Conservation (phyloP, 2,888 invertebrate species). For the Trissoscelio sp. region DNA sequence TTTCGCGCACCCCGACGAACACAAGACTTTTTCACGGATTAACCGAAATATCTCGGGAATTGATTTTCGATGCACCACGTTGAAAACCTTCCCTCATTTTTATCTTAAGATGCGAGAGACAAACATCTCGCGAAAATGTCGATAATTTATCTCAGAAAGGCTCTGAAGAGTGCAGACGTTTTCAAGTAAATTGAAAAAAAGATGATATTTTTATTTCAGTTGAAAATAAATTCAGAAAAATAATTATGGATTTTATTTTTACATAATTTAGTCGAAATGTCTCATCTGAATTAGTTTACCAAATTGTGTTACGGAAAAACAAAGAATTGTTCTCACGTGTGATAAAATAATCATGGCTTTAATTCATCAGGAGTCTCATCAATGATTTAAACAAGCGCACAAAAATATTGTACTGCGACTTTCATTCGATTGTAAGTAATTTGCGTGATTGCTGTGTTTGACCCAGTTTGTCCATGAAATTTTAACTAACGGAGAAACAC, state of each 20-base stretch:
- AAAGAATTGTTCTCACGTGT: not conserved
- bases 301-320: too few relatives aligned
- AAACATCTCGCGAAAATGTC: conserved; percentile 1
- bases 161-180: not conserved
- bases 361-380: not conserved
- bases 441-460: conserved; percentile 57
- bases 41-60: conserved; percentile 23
- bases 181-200: not conserved
- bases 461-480: conserved; percentile 58
- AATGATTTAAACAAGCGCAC: not conserved
- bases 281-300: too few relatives aligned
- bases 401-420: conserved; percentile 30
- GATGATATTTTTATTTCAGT: not conserved
- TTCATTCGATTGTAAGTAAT: conserved; percentile 57
- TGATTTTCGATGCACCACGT: conserved; percentile 16
- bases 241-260: too few relatives aligned
- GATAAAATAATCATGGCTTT: not conserved
- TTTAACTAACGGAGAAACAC: conserved; percentile 35
- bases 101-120: conserved; percentile 8
- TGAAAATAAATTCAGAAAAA: too few relatives aligned
- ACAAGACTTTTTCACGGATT: conserved; percentile 20
- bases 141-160: not conserved
- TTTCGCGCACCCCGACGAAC: conserved; percentile 5
- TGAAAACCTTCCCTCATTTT: not conserved
- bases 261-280: too few relatives aligned